Base-by-base conservation (phyloP, 2,888 invertebrate species). In the Aromia moschata region DNA sequence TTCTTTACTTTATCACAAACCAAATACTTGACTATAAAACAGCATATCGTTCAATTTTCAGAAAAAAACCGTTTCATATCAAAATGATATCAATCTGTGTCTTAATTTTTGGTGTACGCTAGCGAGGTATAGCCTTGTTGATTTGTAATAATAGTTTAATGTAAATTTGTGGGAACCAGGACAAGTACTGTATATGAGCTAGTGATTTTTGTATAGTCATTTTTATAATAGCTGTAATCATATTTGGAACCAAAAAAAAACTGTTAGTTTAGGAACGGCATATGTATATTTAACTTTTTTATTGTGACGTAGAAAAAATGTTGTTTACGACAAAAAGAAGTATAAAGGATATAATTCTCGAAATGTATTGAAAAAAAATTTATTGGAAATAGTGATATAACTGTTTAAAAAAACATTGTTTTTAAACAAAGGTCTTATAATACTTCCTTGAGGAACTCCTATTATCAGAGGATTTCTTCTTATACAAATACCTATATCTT, bases 191-290 rank as follows among this genome's bases (percentile, higher is more conserved):
- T 67, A 66, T 62, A 64, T 49, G 58, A 59, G 60, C 66, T 65
- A 72, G 73, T 73, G 71, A 71, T 72, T 74, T 74, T 75, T 74
- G 69, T 76, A 72, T 73, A 74, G 74, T 67, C 61, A 67, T 74
- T 76, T 76, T 73, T 75, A 74, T 72, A 73, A 69, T 76, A 75
- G 73, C 47, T 58, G 56, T 66, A 64, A 64, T 60, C 55, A 71
- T 67, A 68, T 68, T 64, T 62, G 64, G 68, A 71, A 70, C 68
- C 71, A 72, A 70, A n/a, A n/a, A n/a, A n/a, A n/a, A 54, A 49
- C 33, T 52, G 36, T 56, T 45, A 55, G 40, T 16, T 46, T 47
- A 49, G 49, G 49, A 12, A 20, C 18, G 20, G 38, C 20, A 49
- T 15, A 47, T 38, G 49, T 38, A 38, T 38, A 38, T 47, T 47